Conservation (phyloP, 2,888 invertebrate species). For the Yponomeuta sedellus region DNA sequence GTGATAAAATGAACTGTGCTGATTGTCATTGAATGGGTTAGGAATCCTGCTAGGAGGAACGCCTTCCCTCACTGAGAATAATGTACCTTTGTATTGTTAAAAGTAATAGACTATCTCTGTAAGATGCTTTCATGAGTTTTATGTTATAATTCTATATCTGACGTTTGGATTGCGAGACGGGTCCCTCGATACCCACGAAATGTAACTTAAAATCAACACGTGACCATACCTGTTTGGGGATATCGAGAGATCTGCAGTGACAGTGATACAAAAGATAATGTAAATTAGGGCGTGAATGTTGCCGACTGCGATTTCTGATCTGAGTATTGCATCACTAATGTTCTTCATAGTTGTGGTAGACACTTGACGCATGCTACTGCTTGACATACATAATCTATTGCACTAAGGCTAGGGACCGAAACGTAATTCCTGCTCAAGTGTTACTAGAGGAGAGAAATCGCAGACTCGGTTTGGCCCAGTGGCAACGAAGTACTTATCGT, state of each 20-base stretch:
- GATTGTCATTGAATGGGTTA: not conserved
- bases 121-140: conserved; percentile 17
- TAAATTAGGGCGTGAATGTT: too few relatives aligned
- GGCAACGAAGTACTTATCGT: not conserved
- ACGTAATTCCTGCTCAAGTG: too few relatives aligned
- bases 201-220: too few relatives aligned
- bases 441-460: not conserved
- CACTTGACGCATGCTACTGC: too few relatives aligned
- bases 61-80: conserved; percentile 18
- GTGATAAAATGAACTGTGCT: not conserved
- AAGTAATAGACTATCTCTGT: conserved; percentile 18
- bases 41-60: conserved; percentile 4
- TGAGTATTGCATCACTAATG: too few relatives aligned
- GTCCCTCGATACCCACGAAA: not conserved
- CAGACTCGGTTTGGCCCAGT: not conserved
- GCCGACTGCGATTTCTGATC: too few relatives aligned
- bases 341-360: too few relatives aligned
- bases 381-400: too few relatives aligned
- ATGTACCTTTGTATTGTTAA: conserved; percentile 20
- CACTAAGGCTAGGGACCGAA: too few relatives aligned
- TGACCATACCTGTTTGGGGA: too few relatives aligned
- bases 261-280: too few relatives aligned
- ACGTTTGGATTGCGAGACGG: conserved; percentile 17
- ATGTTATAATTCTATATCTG: conserved; percentile 17
- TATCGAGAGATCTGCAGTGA: too few relatives aligned